A percentile compares a stretch with the other conserved stretches of the same genome.
phyloP scores from a whole-genome alignment of 2,888 invertebrate species.

The Drosophila paranaensis region DNA sequence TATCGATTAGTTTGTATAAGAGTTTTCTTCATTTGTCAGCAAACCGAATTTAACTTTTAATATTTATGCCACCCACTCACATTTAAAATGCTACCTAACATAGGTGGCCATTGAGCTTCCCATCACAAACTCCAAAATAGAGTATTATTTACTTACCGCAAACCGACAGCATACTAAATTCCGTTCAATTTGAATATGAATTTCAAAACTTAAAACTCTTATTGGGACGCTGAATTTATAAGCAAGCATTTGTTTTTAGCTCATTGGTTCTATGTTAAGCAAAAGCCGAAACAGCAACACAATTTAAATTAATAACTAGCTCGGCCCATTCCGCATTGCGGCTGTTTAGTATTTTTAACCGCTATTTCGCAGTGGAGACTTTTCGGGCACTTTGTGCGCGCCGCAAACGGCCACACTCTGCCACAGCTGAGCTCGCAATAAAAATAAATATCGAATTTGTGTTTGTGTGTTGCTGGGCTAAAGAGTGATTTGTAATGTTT shows the following conservation, averaged over 20 bases:
- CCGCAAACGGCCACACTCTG: slow-evolving; percentile 16
- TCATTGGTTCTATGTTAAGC: not conserved
- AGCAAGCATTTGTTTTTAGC: too few species aligned
- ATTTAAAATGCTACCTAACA: too few species aligned
- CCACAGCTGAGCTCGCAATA: slow-evolving; percentile 53
- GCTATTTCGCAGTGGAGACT: not conserved
- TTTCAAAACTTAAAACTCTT: not conserved
- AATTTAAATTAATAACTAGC: not conserved
- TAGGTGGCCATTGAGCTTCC: not conserved
- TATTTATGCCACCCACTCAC: not conserved
- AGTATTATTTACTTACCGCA: not conserved
- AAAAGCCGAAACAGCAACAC: not conserved
- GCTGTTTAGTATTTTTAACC: not conserved
- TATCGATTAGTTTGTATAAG: slow-evolving; percentile 14
- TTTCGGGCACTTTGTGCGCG: not conserved
- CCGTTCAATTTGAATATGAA: not conserved
- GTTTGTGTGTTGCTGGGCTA: slow-evolving; percentile 38
- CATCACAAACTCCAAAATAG: not conserved
- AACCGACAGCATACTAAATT: not conserved
- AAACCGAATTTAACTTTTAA: not conserved
- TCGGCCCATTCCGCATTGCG: not conserved
- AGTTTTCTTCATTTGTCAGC: not conserved
- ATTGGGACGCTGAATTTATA: too few species aligned
- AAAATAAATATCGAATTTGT: slow-evolving; percentile 57
- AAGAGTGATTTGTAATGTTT: slow-evolving; percentile 44